phyloP scores from a whole-genome alignment of 2,888 invertebrate genomes.

The Diachrysia chrysitis region DNA sequence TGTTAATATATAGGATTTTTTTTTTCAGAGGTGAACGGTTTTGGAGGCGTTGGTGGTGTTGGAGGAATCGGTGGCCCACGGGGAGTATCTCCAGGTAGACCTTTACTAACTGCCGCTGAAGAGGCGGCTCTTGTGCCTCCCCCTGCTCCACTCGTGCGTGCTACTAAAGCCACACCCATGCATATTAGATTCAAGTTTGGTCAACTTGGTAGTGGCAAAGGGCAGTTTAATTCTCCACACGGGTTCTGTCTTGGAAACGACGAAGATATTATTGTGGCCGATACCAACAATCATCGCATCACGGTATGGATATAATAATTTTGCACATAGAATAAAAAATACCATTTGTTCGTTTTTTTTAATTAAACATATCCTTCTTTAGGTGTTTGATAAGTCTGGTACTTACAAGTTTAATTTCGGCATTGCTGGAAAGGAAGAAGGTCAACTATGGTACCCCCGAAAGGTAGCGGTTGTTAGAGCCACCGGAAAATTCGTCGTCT shows the following conservation, averaged over 20 bases:
- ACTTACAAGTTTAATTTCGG: conserved; percentile 98
- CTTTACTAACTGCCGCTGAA: conserved; percentile 82
- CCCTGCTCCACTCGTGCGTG: conserved; percentile 89
- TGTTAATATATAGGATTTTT: conserved; percentile 21
- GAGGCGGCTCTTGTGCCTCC: conserved; percentile 84
- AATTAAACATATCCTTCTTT: conserved; percentile 48
- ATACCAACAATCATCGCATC: conserved; percentile 98
- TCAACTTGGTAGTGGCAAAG: conserved; percentile 96
- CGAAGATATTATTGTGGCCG: conserved; percentile 98
- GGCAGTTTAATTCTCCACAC: conserved; percentile 99
- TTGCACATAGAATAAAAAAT: neutral
- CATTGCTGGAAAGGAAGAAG: conserved; percentile 98
- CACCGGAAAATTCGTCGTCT: conserved; percentile 97
- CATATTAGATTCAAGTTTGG: conserved; percentile 98
- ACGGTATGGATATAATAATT: conserved; percentile 87
- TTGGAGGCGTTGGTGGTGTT: conserved; percentile 79
- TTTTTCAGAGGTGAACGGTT: conserved; percentile 84
- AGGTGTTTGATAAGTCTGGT: conserved; percentile 98
- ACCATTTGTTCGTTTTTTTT: neutral
- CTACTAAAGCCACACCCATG: conserved; percentile 94
- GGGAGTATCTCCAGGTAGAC: conserved; percentile 86
- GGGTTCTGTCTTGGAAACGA: conserved; percentile 98
- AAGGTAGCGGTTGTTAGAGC: conserved; percentile 97
- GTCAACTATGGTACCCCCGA: conserved; percentile 98
- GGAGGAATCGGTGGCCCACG: conserved; percentile 87